phyloP scores from a whole-genome alignment of 2,113 vertebrate species.

The Eublepharis macularius region DNA sequence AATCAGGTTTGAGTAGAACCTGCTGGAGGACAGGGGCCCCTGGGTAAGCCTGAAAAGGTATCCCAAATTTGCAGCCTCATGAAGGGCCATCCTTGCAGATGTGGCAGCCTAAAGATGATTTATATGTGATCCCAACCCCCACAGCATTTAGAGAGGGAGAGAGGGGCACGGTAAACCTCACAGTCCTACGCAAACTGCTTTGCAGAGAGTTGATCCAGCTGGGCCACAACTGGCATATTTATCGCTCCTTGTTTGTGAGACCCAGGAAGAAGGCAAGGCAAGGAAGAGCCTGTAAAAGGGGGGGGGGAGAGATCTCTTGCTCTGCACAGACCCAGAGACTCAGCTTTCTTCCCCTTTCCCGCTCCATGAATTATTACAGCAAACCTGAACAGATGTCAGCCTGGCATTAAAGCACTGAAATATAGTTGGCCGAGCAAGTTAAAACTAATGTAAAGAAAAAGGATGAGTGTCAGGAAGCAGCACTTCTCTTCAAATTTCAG shows the following conservation, averaged over 20 bases:
- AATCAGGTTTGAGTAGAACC: neutral
- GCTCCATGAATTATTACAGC: constrained; percentile 74
- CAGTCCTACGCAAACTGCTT: constrained; percentile 43
- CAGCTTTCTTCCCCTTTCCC: constrained; percentile 71
- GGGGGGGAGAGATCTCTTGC: constrained; percentile 44
- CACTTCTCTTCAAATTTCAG: constrained; percentile 75
- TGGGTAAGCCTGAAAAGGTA: no score
- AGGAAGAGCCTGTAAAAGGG: constrained; percentile 23
- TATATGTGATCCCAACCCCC: constrained; percentile 29
- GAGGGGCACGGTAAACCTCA: constrained; percentile 49
- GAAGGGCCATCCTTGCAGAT: neutral
- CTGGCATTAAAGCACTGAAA: constrained; percentile 80
- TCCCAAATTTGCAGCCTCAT: neutral
- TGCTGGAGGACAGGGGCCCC: neutral
- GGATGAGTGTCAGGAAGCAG: constrained; percentile 75
- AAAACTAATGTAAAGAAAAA: constrained; percentile 76
- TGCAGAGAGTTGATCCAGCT: constrained; percentile 14
- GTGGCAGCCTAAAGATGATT: constrained; percentile 2
- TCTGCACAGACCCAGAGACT: constrained; percentile 45
- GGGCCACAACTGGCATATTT: constrained; percentile 56
- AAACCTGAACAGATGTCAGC: constrained; percentile 78
- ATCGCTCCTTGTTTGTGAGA: constrained; percentile 42
- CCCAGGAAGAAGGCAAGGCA: constrained; percentile 32
- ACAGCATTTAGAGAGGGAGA: neutral
- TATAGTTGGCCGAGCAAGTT: constrained; percentile 80